Evolutionary conservation across 2,113 vertebrate genomes (phyloP).

Genomic region (Uropsilus gracilis): DNA sequence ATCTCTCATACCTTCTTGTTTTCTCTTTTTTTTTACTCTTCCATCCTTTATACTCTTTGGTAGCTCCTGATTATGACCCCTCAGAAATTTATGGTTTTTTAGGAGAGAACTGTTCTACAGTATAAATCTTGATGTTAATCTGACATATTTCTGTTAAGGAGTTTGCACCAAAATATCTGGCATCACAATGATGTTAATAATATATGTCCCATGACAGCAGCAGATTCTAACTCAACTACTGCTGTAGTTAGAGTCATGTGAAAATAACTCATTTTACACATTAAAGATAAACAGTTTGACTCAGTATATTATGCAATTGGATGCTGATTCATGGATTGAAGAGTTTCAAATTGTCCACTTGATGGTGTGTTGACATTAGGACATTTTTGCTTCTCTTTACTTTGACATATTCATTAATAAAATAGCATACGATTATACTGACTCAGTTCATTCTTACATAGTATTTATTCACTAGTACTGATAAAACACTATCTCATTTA

Average conservation of each 20-base stretch:
- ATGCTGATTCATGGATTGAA: neutral
- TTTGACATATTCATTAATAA: neutral
- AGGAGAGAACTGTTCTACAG: neutral
- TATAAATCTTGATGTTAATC: neutral
- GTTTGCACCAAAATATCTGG: neutral
- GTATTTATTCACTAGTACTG: neutral
- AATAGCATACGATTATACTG: neutral
- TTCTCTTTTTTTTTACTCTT: neutral
- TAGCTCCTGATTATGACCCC: neutral
- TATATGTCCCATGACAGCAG: neutral
- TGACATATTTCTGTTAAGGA: neutral
- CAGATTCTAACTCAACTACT: slow-evolving; percentile 24
- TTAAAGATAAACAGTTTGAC: slow-evolving; percentile 3
- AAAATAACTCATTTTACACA: slow-evolving; percentile 37
- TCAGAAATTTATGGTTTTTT: neutral
- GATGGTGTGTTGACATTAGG: neutral
- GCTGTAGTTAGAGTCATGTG: neutral
- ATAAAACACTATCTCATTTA: neutral
- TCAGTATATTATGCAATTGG: neutral
- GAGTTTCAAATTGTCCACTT: slow-evolving; percentile 18
- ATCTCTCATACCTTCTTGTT: neutral
- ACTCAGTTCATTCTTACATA: neutral
- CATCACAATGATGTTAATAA: slow-evolving; percentile 11
- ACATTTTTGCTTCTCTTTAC: slow-evolving; percentile 21
- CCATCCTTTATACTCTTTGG: neutral